Evolutionary conservation across 2,888 invertebrate species (phyloP), one percentile per base, ranked within the genome.

Genomic region (Rhaphigaster nebulosa): DNA sequence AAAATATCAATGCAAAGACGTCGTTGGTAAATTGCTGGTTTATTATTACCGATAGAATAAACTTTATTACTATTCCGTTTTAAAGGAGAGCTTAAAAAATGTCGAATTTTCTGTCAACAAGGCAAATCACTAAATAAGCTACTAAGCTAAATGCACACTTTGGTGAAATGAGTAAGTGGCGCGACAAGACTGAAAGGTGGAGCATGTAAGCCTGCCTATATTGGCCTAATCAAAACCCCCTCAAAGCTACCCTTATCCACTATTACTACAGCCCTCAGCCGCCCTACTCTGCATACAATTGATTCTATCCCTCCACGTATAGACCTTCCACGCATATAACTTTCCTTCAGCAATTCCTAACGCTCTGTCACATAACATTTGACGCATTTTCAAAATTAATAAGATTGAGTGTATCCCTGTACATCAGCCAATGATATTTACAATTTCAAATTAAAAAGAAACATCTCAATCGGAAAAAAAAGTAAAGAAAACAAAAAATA

Each of bases 141-240:
- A n/a, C 29, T 65, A 2, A 65, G 29, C 70, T 70, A 70, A 70
- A 70, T 70, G 70, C 70, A 70, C 34, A 34, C 70, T 70, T 70
- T 70, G 70, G 38, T 70, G 70, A 84, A 45, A 84, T n/a, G 45
- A 45, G 84, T n/a, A 45, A 84, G 41, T 84, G 84, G 45, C 26
- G 84, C 45, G 84, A 84, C 84, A 84, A 84, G 84, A 4, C 26
- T 18, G 45, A 45, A 84, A 84, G 45, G 84, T 84, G 13, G 84
- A 84, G 84, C 45, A 84, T 84, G 84, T 84, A 84, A 84, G 84
- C 84, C 10, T 45, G 1, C n/a, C 45, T 84, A 84, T 84, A 84
- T 84, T 84, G 84, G 84, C 84, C 84, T 84, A 84, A 84, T 84
- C 84, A 84, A 84, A 84, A 84, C 41, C 84, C 80, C 84, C 84